Base-by-base conservation (phyloP, 2,113 vertebrate species). In the Gobius niger region DNA sequence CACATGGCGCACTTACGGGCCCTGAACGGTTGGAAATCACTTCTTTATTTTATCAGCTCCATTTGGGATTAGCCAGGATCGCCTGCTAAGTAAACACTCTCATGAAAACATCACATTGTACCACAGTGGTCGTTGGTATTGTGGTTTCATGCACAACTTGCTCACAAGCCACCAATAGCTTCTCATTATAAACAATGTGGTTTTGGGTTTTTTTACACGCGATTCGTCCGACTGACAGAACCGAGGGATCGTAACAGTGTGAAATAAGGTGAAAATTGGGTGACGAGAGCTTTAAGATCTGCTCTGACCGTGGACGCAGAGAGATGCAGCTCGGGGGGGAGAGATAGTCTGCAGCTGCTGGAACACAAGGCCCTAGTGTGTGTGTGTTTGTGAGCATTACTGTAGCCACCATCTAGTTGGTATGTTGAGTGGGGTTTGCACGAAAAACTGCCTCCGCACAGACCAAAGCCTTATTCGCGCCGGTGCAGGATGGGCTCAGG, bases 331-430 rank as follows among this genome's bases (percentile, higher is more conserved):
- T 74, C 57, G 68, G 63, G 79, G 61, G 65, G 61, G 67, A 78
- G 73, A 84, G 88, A 88, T 63, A 80, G 85, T 73, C 65, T 78
- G 80, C 85, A 87, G 87, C 86, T 89, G 87, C 88, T 83, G 80
- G 84, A 80, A 88, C 60, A 91, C 82, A 89, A 87, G 85, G 84
- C 78, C 42, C 71, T 80, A 85, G 87, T 90, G 88, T 54, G 61
- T 41, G 69, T 11, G 24, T 34, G 24, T 64, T 73, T 84, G 70
- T 76, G 71, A 70, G 76, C 80, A 44, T 77, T 86, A 87, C 88
- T 88, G 87, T 75, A 70, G 71, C 73, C 57, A 72, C 67, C 67
- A 70, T 82, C 74, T 74, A 68, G 68, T 84, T 81, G 83, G 82
- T 72, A 84, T 88, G 86, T 86, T 46, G 59, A 71, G 63, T 18